Evolutionary conservation across 2,888 invertebrate genomes (phyloP).

Genomic region (Cyclophora punctaria): DNA sequence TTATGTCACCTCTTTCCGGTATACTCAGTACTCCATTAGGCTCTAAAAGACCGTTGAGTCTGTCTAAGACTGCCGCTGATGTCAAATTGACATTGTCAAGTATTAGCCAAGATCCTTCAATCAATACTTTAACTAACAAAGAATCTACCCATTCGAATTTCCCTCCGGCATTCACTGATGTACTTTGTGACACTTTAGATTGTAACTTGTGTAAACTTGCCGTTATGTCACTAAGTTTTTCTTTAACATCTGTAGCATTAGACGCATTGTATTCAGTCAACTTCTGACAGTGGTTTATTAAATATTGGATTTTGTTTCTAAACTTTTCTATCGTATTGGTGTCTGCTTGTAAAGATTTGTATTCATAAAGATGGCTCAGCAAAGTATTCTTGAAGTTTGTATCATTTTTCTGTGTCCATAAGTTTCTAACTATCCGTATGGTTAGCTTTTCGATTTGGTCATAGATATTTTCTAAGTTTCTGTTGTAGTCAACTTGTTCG

Average conservation of each 20-base stretch:
- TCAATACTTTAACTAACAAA: slow-evolving; percentile 87
- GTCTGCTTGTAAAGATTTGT: slow-evolving; percentile 35
- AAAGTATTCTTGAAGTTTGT: slow-evolving; percentile 42
- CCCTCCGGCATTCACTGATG: slow-evolving; percentile 86
- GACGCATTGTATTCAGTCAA: slow-evolving; percentile 27
- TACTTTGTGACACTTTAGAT: slow-evolving; percentile 62
- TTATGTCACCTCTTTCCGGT: slow-evolving; percentile 91
- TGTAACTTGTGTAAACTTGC: slow-evolving; percentile 50
- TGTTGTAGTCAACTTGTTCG: slow-evolving; percentile 90
- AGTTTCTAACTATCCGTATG: slow-evolving; percentile 61
- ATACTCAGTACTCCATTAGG: slow-evolving; percentile 91
- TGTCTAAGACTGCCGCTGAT: slow-evolving; percentile 96
- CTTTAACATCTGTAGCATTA: background rate
- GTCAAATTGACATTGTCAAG: slow-evolving; percentile 96
- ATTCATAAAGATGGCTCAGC: slow-evolving; percentile 43
- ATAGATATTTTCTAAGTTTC: slow-evolving; percentile 82
- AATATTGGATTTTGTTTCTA: slow-evolving; percentile 42
- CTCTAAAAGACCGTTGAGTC: slow-evolving; percentile 96
- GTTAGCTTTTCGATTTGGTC: slow-evolving; percentile 74
- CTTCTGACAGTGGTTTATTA: slow-evolving; percentile 40
- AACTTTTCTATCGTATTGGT: slow-evolving; percentile 37
- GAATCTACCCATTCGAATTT: slow-evolving; percentile 96
- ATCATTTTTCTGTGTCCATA: slow-evolving; percentile 43
- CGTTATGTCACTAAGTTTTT: slow-evolving; percentile 36
- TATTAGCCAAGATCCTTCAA: slow-evolving; percentile 88